Evolutionary conservation across 2,113 vertebrate genomes (phyloP).

Genomic region (Ammodytes dubius): DNA sequence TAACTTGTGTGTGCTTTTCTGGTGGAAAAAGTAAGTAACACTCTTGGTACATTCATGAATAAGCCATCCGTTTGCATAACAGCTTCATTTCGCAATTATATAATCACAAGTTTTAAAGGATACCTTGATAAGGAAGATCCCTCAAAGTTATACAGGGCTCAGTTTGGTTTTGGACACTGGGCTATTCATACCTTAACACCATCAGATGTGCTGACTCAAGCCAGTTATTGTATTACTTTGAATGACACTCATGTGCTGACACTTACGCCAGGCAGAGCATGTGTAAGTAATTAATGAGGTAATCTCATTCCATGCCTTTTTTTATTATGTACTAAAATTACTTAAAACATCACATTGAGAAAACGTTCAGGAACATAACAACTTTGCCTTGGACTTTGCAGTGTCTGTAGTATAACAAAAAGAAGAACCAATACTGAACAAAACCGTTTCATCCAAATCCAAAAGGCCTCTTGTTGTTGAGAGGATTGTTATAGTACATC

Average conservation of each 20-base stretch:
- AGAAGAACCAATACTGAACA: background rate
- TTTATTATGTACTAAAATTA: constrained; percentile 6
- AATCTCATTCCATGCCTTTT: constrained; percentile 24
- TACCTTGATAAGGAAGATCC: background rate
- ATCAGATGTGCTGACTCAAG: background rate
- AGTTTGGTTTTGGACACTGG: background rate
- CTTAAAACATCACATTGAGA: background rate
- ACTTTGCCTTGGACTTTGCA: too few relatives aligned
- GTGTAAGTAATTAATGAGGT: constrained; percentile 28
- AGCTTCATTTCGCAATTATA: constrained; percentile 22
- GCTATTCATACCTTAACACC: background rate
- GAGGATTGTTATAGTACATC: background rate
- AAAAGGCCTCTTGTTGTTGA: too few relatives aligned
- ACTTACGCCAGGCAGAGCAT: background rate
- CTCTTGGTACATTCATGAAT: constrained; percentile 41
- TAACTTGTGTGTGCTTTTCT: constrained; percentile 30
- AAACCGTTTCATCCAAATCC: background rate
- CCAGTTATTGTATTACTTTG: constrained; percentile 1
- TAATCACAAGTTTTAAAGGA: background rate
- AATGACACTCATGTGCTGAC: constrained; percentile 6
- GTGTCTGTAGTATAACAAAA: too few relatives aligned
- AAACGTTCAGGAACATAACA: background rate
- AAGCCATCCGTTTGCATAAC: constrained; percentile 21
- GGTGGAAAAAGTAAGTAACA: constrained; percentile 7
- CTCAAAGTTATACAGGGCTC: background rate